Conservation (phyloP, 2,888 invertebrate genomes). For the Philopedon plagiatum region DNA sequence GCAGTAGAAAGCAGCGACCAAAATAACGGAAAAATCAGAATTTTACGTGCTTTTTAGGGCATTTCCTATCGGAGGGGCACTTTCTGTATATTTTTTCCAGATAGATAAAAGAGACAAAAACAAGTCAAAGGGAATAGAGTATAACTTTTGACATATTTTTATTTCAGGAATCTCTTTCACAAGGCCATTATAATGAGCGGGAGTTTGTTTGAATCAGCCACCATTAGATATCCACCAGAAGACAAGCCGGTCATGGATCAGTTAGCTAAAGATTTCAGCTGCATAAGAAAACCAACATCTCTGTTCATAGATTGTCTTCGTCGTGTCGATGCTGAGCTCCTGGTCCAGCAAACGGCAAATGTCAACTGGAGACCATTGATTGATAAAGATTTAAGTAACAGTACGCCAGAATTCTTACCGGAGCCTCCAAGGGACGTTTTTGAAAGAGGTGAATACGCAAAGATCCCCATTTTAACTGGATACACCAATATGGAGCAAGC, state of each 20-base stretch:
- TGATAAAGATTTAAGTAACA: constrained; percentile 80
- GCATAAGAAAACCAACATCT: constrained; percentile 78
- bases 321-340: constrained; percentile 73
- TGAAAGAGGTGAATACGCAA: constrained; percentile 74
- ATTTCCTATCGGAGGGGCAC: too few species aligned
- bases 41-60: too few species aligned
- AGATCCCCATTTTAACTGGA: constrained; percentile 79
- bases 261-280: constrained; percentile 78
- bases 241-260: constrained; percentile 76
- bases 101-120: too few species aligned
- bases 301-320: constrained; percentile 80
- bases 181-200: constrained; percentile 89
- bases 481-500: constrained; percentile 89
- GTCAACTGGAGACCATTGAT: constrained; percentile 83
- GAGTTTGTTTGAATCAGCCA: constrained; percentile 70
- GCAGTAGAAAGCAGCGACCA: too few species aligned
- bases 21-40: too few species aligned
- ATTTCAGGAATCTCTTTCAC: constrained; percentile 75
- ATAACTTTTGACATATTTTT: too few species aligned
- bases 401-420: constrained; percentile 76
- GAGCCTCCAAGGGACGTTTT: constrained; percentile 77
- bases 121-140: too few species aligned
- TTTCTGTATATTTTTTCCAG: too few species aligned
- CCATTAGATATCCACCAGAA: constrained; percentile 76
- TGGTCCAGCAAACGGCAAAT: constrained; percentile 73